A percentile compares a stretch with the other conserved stretches of the same genome.
These are phyloP conservation scores for Drosophila truncata DNA, from an alignment of 1,140 invertebrate species.

Conservation along the genomic window DNA sequence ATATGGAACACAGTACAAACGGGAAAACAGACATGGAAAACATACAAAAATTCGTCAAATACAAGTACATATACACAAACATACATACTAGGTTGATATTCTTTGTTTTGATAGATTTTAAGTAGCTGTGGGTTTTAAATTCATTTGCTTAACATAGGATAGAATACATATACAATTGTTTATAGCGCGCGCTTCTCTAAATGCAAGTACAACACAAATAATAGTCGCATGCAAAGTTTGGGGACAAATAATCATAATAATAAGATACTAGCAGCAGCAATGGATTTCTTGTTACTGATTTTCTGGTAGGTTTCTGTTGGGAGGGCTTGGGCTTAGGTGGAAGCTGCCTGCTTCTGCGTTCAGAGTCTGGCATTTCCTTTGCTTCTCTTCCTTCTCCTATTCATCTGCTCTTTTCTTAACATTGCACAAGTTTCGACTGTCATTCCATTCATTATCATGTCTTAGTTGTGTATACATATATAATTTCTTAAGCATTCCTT, in stretches of 20 bases:
- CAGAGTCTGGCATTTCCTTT: slow-evolving; percentile 34
- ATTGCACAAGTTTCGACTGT: slow-evolving; percentile 75
- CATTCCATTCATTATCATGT: slow-evolving; percentile 34
- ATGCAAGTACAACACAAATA: slow-evolving; percentile 78
- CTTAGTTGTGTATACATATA: slow-evolving; percentile 44
- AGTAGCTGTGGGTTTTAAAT: slow-evolving; percentile 50
- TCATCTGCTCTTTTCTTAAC: slow-evolving; percentile 45
- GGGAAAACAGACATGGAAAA: slow-evolving; percentile 29
- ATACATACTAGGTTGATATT: slow-evolving; percentile 27
- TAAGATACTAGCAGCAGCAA: slow-evolving; percentile 72
- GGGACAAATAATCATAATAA: slow-evolving; percentile 49
- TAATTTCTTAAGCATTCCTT: slow-evolving; percentile 71
- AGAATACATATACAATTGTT: slow-evolving; percentile 69
- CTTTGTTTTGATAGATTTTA: slow-evolving; percentile 37
- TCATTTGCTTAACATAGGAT: slow-evolving; percentile 69
- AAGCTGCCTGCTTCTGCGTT: slow-evolving; percentile 20
- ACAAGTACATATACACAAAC: slow-evolving; percentile 26
- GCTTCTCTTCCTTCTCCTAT: slow-evolving; percentile 11
- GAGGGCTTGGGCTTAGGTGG: slow-evolving; percentile 29
- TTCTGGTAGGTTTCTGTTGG: slow-evolving; percentile 15
- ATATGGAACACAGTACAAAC: slow-evolving; percentile 22
- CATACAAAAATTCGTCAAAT: slow-evolving; percentile 33
- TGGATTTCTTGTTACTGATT: slow-evolving; percentile 41
- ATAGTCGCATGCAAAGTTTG: slow-evolving; percentile 65
- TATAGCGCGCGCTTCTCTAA: slow-evolving; percentile 67